A percentile compares a stretch with the other conserved stretches of the same genome.
Conservation (phyloP, 1,140 invertebrate species). For the Whitmania pigra region DNA sequence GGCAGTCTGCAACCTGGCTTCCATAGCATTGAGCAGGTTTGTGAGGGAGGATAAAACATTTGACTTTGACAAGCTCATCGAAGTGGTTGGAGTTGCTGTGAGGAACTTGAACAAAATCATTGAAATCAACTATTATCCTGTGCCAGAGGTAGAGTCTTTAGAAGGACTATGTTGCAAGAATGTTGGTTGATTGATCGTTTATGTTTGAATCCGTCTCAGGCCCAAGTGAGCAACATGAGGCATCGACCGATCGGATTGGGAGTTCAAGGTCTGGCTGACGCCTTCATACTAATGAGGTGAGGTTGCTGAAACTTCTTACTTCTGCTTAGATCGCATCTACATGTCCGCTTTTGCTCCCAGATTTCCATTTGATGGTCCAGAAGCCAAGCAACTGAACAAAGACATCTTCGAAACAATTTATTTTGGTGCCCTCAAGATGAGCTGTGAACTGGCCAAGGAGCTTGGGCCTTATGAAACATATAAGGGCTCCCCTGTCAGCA, state of each 20-base stretch:
- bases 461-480: constrained; percentile 82
- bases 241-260: constrained; percentile 93
- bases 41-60: constrained; percentile 58
- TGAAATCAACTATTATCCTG: constrained; percentile 89
- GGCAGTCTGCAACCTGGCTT: constrained; percentile 95
- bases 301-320: background rate
- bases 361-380: constrained; percentile 65
- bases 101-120: constrained; percentile 94
- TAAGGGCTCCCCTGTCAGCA: constrained; percentile 74
- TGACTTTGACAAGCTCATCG: constrained; percentile 76
- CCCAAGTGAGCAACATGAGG: constrained; percentile 67
- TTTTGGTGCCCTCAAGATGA: constrained; percentile 87
- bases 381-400: constrained; percentile 75
- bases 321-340: constrained; percentile 32
- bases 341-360: constrained; percentile 12
- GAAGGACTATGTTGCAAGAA: background rate
- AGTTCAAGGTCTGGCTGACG: constrained; percentile 88
- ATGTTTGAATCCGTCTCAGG: constrained; percentile 36
- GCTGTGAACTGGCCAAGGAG: constrained; percentile 81
- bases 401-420: constrained; percentile 98
- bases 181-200: constrained; percentile 1
- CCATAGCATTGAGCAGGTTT: constrained; percentile 93
- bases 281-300: constrained; percentile 85
- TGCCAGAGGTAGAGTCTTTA: constrained; percentile 58
- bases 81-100: constrained; percentile 76